phyloP scores from a whole-genome alignment of 2,888 invertebrate genomes.

The Acleris literana region DNA sequence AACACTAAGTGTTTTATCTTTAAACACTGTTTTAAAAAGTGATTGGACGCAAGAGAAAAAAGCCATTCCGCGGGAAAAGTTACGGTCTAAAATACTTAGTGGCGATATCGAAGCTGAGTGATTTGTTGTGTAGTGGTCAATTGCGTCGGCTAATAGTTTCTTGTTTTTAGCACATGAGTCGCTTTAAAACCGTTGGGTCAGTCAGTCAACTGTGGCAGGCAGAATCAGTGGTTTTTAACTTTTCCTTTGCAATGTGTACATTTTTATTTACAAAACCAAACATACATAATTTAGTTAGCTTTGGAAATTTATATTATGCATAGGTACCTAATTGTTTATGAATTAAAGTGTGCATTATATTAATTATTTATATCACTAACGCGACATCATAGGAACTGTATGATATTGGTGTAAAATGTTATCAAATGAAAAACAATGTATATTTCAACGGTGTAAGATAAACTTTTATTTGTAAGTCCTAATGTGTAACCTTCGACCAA shows the following conservation, averaged over 20 bases:
- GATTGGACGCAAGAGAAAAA: slow-evolving; percentile 45
- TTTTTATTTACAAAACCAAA: background rate
- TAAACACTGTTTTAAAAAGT: slow-evolving; percentile 48
- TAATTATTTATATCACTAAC: too few relatives aligned
- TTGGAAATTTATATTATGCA: too few relatives aligned
- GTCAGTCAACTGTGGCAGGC: background rate
- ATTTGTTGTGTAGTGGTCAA: slow-evolving; percentile 78
- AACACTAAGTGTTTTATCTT: slow-evolving; percentile 37
- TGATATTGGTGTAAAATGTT: too few relatives aligned
- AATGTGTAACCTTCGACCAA: too few relatives aligned
- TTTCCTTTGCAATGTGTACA: background rate
- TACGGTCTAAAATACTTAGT: slow-evolving; percentile 51
- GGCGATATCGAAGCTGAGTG: slow-evolving; percentile 67
- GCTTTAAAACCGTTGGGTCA: slow-evolving; percentile 53
- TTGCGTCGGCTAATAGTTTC: slow-evolving; percentile 64
- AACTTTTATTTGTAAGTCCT: too few relatives aligned
- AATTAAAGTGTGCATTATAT: too few relatives aligned
- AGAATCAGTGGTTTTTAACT: background rate
- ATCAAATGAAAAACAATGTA: too few relatives aligned
- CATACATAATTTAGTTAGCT: too few relatives aligned
- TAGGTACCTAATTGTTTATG: too few relatives aligned
- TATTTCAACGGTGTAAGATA: too few relatives aligned
- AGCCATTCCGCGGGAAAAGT: slow-evolving; percentile 48
- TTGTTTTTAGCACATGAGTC: slow-evolving; percentile 56
- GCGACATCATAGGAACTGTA: too few relatives aligned